Base-by-base conservation (phyloP, 2,888 invertebrate species). In the Synanthedon andrenaeformis region DNA sequence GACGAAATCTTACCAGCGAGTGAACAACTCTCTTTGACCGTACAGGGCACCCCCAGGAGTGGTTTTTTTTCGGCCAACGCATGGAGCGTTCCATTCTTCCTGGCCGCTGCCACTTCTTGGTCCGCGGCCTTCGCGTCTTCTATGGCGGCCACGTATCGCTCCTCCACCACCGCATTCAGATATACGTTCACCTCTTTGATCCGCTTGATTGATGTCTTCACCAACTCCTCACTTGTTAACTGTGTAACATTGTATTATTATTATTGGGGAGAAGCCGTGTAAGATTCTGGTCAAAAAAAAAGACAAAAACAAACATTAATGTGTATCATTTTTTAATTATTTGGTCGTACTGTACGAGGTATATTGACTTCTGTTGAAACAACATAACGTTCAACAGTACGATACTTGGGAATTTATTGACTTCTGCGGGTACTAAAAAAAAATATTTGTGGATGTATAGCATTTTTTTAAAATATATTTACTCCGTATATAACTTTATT, bases 11-110 rank as follows among this genome's bases (percentile, higher is more conserved):
- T 14, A 93, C 95, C 95, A 82, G 89, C 89, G 1, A 95, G 82
- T 1, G 89, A 89, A 64, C 95, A 93, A 62, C 93, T 92, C 74
- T 95, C 95, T 71, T 96, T 96, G 0, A 94, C 91, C 3, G 95
- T 94, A 50, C 95, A 89, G 0, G 96, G 96, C 14, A 96, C 90
- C 0, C 96, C 96, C 1, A 96, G 81, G 53, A 96, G 79, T 0
- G 96, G 96, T 58, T 89, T 88, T 14, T 88, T 80, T 3, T 69
- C 70, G 1, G 83, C 72, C 51, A 91, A 67, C 49, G 82, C 74
- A 1, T 83, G 79, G 4, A 86, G 65, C 2, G 68, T 62, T 0
- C 75, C 79, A 42, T 59, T 67, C 49, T 51, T 58, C 53, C 65
- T 70, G 0, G 80, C 75, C 3, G 71, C 76, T 2, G 56, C 59